Percentiles rank a stretch among this genome's conserved stretches.
phyloP scores from a whole-genome alignment of 1,140 invertebrate genomes.

The Macrocentrus cingulum region DNA sequence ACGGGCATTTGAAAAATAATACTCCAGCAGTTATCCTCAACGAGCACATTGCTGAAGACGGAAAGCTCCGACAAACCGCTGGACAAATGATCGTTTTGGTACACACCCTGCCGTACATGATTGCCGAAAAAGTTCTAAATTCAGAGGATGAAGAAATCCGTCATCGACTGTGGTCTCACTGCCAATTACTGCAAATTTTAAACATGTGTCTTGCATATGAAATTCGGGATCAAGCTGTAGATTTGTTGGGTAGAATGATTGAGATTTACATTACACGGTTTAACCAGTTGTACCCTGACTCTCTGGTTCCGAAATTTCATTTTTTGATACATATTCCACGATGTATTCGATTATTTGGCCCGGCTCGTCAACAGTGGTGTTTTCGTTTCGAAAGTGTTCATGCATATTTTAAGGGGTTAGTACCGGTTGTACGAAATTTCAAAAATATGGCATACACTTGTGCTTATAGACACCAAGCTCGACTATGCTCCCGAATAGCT shows the following conservation, averaged over 20 bases:
- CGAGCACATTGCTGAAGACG: slow-evolving; percentile 20
- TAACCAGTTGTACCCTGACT: slow-evolving; percentile 25
- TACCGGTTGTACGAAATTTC: slow-evolving; percentile 32
- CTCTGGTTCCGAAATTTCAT: slow-evolving; percentile 33
- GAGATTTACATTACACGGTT: slow-evolving; percentile 22
- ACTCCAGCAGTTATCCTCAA: slow-evolving; percentile 22
- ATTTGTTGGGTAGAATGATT: slow-evolving; percentile 27
- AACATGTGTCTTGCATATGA: slow-evolving; percentile 27
- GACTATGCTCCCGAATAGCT: slow-evolving; percentile 25
- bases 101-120: slow-evolving; percentile 32
- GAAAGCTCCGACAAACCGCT: slow-evolving; percentile 29
- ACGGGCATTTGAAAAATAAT: slow-evolving; percentile 25
- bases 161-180: slow-evolving; percentile 12
- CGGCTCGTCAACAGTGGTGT: slow-evolving; percentile 32
- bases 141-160: slow-evolving; percentile 5
- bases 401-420: slow-evolving; percentile 30
- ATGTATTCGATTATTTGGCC: slow-evolving; percentile 33
- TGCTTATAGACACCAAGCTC: slow-evolving; percentile 29
- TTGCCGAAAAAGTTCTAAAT: slow-evolving; percentile 22
- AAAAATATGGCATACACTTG: slow-evolving; percentile 34
- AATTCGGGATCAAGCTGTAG: slow-evolving; percentile 21
- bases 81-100: slow-evolving; percentile 30
- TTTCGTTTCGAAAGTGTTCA: slow-evolving; percentile 31
- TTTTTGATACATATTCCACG: slow-evolving; percentile 30
- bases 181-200: slow-evolving; percentile 25